These are phyloP conservation scores for Scaptomyza polygonia DNA, from an alignment of 2,888 invertebrate species.

Conservation along the genomic window DNA sequence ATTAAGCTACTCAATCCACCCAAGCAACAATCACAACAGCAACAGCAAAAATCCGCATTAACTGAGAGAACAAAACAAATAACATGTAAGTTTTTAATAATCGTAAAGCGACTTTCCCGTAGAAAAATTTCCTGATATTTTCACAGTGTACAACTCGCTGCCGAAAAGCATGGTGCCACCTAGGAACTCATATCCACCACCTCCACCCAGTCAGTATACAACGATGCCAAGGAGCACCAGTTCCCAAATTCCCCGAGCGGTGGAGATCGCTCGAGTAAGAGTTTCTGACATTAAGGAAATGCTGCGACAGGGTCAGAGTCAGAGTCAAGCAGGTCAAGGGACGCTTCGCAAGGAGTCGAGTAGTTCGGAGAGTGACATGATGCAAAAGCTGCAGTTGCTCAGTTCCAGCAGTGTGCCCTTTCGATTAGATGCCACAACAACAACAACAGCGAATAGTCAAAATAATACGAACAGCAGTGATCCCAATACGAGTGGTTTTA, in stretches of 20 bases:
- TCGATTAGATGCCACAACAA: conserved; percentile 86
- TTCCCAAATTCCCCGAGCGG: conserved; percentile 85
- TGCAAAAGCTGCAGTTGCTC: conserved; percentile 79
- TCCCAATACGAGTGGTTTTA: conserved; percentile 85
- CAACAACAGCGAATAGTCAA: conserved; percentile 69
- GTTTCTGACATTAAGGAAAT: conserved; percentile 84
- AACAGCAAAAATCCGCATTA: conserved; percentile 8
- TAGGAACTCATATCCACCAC: conserved; percentile 87
- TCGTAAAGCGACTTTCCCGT: background rate
- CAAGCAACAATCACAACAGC: conserved; percentile 59
- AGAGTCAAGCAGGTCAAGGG: conserved; percentile 8
- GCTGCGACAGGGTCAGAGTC: conserved; percentile 76
- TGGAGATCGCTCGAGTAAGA: conserved; percentile 83
- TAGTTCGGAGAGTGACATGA: conserved; percentile 86
- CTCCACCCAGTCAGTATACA: conserved; percentile 82
- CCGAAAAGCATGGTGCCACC: conserved; percentile 86
- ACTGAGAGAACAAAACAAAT: conserved; percentile 9
- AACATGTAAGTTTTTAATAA: background rate
- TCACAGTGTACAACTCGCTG: conserved; percentile 81
- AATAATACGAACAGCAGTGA: conserved; percentile 78
- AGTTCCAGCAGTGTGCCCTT: conserved; percentile 88
- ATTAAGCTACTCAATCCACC: conserved; percentile 83
- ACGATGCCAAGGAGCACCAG: conserved; percentile 87
- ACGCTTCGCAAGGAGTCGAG: conserved; percentile 82
- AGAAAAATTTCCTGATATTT: background rate